Percentiles rank a stretch among this genome's conserved stretches.
phyloP scores from a whole-genome alignment of 2,113 vertebrate species.

The Amphiprion percula region DNA sequence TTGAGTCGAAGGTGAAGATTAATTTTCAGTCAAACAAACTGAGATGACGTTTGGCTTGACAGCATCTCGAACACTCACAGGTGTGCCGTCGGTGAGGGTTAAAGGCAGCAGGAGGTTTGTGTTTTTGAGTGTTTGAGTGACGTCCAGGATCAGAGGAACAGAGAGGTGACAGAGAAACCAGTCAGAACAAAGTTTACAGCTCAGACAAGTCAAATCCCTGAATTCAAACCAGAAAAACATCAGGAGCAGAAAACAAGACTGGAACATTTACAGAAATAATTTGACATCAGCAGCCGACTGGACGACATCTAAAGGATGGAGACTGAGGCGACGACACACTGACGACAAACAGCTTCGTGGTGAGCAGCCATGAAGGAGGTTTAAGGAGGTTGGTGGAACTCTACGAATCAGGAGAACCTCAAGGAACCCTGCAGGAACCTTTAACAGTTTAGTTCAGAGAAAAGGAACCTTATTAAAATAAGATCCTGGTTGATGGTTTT shows the following conservation, averaged over 20 bases:
- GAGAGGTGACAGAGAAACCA: conserved; percentile 43
- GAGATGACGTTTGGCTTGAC: neutral
- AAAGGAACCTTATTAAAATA: too few relatives aligned
- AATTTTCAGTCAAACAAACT: conserved; percentile 19
- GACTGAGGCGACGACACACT: conserved; percentile 45
- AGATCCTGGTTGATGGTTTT: too few relatives aligned
- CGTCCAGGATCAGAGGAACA: conserved; percentile 52
- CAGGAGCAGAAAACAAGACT: conserved; percentile 18
- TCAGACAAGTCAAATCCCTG: neutral
- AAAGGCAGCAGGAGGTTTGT: conserved; percentile 34
- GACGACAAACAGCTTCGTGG: conserved; percentile 41
- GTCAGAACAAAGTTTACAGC: conserved; percentile 2
- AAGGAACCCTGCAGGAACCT: too few relatives aligned
- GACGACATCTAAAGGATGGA: conserved; percentile 56
- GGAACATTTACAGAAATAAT: conserved; percentile 17
- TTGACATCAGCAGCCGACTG: conserved; percentile 37
- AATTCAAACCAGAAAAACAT: conserved; percentile 10
- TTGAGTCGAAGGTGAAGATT: neutral
- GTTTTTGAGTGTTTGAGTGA: conserved; percentile 7
- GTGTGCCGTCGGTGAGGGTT: conserved; percentile 32
- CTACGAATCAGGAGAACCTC: too few relatives aligned
- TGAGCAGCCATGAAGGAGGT: conserved; percentile 1
- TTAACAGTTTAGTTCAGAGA: too few relatives aligned
- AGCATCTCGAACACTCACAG: conserved; percentile 70
- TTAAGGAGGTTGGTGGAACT: too few relatives aligned